Percentiles rank a stretch among this genome's conserved stretches.
Evolutionary conservation across 2,113 vertebrate species (phyloP).

Genomic region (Chroicocephalus ridibundus): DNA sequence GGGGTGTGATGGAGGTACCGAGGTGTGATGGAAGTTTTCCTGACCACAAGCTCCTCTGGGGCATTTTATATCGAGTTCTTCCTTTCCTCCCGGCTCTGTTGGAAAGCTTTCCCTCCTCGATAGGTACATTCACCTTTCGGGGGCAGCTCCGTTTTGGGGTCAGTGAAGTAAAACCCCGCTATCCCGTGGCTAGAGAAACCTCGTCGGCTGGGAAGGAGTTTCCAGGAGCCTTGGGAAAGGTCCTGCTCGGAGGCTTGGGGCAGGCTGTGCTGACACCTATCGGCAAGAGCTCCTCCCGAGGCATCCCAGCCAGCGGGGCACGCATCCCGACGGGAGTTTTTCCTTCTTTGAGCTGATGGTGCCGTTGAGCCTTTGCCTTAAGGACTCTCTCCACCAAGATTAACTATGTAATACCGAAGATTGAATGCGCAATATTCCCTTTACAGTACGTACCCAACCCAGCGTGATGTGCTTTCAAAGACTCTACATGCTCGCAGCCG

Average conservation of each 20-base stretch:
- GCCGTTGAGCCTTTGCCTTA: background rate
- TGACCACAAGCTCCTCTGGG: background rate
- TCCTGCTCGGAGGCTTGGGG: background rate
- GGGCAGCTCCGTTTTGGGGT: rapidly evolving
- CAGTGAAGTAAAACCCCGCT: background rate
- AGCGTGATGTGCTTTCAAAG: rapidly evolving
- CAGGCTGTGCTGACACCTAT: slow-evolving; percentile 63
- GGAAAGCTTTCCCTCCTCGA: background rate
- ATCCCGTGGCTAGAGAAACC: rapidly evolving
- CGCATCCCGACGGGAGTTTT: rapidly evolving
- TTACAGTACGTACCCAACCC: rapidly evolving
- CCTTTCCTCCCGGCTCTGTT: background rate
- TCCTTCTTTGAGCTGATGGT: background rate
- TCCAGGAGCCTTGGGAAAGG: background rate
- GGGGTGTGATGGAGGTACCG: background rate
- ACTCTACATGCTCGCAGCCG: rapidly evolving
- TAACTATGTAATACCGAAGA: rapidly evolving
- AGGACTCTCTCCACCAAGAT: background rate
- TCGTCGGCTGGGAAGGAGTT: background rate
- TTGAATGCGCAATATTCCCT: background rate
- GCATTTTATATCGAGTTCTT: rapidly evolving
- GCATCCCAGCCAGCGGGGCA: background rate
- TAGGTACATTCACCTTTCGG: background rate
- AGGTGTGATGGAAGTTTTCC: background rate
- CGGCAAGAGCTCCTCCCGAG: background rate